Evolutionary conservation across 2,113 vertebrate genomes (phyloP), one percentile per base, ranked within the genome.

Genomic region (Meriones unguiculatus): DNA sequence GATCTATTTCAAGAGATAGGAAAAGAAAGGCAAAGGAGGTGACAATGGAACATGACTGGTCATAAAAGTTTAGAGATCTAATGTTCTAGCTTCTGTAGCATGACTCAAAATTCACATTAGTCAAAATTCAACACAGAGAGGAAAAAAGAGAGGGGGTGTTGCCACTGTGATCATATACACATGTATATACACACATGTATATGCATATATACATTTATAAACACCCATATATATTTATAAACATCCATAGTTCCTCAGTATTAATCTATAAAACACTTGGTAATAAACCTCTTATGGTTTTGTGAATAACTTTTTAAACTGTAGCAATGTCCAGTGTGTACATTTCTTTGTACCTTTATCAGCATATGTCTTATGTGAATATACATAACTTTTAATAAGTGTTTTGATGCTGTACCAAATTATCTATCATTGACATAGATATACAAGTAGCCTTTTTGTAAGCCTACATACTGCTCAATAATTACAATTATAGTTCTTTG

Each of bases 271-370:
- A 96, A 95, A 64, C 75, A 93, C 59, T 76, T 86, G 50, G 84
- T 8, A 90, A 91, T 69, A 92, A 95, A 90, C 81, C 54, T 80
- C 78, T 89, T 84, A 77, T 92, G 30, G 3, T 5, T 90, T 95
- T 93, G n/a, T 52, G 91, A 94, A 87, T 32, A 77, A n/a, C 82
- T 85, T 77, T 70, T 84, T 88, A 77, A 96, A 95, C 86, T 72
- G 22, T 84, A 59, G 28, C 64, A 87, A 22, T 80, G 86, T 87
- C 89, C 32, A 90, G 8, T 13, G 1, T 50, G 15, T 22, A 87
- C 50, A 80, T 35, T 12, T 77, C 94, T 92, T 65, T 90, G 77
- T 54, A 93, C 9, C 10, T 72, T 92, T 82, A 95, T 73, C 76
- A 82, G 62, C 38, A 89, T 87, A 57, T 52, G 30, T 89, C 88